These are phyloP conservation scores for Alloplasta piceator DNA, from an alignment of 2,888 invertebrate species.

Conservation along the genomic window DNA sequence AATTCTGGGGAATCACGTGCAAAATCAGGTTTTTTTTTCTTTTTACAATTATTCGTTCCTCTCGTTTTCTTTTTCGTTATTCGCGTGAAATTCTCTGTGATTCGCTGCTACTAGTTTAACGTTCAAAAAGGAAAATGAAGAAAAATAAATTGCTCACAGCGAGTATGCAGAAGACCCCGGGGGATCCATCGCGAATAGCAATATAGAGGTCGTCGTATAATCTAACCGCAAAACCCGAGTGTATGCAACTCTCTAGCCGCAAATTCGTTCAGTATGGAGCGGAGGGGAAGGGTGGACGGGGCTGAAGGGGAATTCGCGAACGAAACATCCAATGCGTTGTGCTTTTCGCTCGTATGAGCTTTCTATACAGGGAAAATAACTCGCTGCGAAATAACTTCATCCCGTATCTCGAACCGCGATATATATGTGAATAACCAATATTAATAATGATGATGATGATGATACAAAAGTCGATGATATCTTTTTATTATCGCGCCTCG, in stretches of 20 bases:
- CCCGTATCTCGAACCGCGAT: slow-evolving; percentile 1
- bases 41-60: no score
- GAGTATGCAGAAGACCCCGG: not conserved
- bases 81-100: not conserved
- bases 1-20: no score
- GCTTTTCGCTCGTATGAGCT: slow-evolving; percentile 15
- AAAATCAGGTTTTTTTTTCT: no score
- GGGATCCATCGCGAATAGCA: slow-evolving; percentile 24
- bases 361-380: slow-evolving; percentile 56
- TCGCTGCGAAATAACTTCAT: slow-evolving; percentile 56
- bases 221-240: slow-evolving; percentile 59
- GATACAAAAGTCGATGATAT: not conserved
- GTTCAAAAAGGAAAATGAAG: slow-evolving; percentile 1
- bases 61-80: not conserved
- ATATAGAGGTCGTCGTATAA: slow-evolving; percentile 50
- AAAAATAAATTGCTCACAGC: not conserved
- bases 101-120: slow-evolving; percentile 14
- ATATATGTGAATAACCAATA: not conserved
- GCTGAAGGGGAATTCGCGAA: slow-evolving; percentile 57
- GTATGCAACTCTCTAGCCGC: slow-evolving; percentile 44
- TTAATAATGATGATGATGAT: not conserved
- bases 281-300: no score
- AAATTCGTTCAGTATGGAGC: slow-evolving; percentile 52
- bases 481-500: slow-evolving; percentile 6
- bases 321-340: slow-evolving; percentile 48